These are phyloP conservation scores for Sandelia bainsii DNA, from an alignment of 2,797 vertebrate species.

Conservation along the genomic window DNA sequence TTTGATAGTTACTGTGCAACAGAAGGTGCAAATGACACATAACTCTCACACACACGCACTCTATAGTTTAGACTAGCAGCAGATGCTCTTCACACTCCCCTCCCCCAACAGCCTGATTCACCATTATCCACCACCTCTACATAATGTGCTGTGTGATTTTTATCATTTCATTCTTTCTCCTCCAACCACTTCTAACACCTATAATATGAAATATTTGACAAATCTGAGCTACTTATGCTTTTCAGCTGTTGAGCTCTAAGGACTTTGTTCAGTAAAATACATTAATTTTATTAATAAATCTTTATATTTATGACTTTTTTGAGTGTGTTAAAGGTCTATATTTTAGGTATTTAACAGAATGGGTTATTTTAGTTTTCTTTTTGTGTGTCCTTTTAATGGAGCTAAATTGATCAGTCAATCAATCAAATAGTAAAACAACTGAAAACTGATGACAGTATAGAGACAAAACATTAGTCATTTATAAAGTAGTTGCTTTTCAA, in stretches of 20 bases:
- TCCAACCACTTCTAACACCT: not conserved
- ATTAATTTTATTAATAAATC: not conserved
- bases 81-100: constrained; percentile 64
- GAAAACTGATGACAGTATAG: no score
- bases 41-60: constrained; percentile 5
- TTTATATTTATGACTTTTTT: no score
- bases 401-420: no score
- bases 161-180: constrained; percentile 1
- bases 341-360: no score
- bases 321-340: no score
- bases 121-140: constrained; percentile 8
- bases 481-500: no score
- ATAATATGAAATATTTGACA: not conserved
- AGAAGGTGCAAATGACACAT: constrained; percentile 21
- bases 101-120: constrained; percentile 39
- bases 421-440: no score
- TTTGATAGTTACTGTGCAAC: not conserved
- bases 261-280: no score
- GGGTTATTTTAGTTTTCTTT: no score
- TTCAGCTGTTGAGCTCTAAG: not conserved
- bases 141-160: constrained; percentile 18
- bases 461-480: no score
- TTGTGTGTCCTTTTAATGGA: no score
- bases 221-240: not conserved
- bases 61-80: constrained; percentile 18